Evolutionary conservation across 2,888 invertebrate genomes (phyloP).

Genomic region (Slavum lentiscoides): DNA sequence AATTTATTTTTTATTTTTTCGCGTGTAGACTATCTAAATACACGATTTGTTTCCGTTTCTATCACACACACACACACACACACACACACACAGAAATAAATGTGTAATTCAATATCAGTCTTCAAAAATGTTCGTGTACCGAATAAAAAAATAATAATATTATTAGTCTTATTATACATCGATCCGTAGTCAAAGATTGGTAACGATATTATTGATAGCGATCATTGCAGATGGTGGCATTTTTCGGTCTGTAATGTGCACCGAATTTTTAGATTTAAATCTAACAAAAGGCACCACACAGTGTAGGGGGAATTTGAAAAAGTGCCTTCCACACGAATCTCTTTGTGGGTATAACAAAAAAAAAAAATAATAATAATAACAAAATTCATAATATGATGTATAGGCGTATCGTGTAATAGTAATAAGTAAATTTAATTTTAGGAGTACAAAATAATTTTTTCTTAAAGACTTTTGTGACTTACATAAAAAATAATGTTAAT

Average conservation of each 20-base stretch:
- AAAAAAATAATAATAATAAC: constrained; percentile 3
- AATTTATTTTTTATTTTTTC: not conserved
- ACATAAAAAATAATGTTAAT: not conserved
- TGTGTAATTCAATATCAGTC: not conserved
- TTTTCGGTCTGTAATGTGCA: constrained; percentile 20
- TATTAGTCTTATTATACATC: not conserved
- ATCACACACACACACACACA: not conserved
- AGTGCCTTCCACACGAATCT: constrained; percentile 41
- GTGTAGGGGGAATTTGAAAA: constrained; percentile 40
- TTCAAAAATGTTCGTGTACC: not conserved
- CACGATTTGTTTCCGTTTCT: not conserved
- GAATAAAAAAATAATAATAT: not conserved
- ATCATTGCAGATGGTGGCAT: not conserved
- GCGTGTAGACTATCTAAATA: constrained; percentile 4
- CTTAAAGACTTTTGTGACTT: constrained; percentile 44
- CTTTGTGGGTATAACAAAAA: constrained; percentile 24
- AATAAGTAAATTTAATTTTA: constrained; percentile 21
- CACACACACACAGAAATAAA: not conserved
- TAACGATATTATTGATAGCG: not conserved
- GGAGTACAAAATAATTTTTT: constrained; percentile 48
- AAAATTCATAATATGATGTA: not conserved
- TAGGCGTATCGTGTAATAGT: constrained; percentile 17
- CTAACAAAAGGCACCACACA: not conserved
- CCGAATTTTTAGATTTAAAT: constrained; percentile 40
- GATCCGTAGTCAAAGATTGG: not conserved